Evolutionary conservation across 2,888 invertebrate genomes (phyloP), one percentile per base, ranked within the genome.

Genomic region (Machimus rusticus): DNA sequence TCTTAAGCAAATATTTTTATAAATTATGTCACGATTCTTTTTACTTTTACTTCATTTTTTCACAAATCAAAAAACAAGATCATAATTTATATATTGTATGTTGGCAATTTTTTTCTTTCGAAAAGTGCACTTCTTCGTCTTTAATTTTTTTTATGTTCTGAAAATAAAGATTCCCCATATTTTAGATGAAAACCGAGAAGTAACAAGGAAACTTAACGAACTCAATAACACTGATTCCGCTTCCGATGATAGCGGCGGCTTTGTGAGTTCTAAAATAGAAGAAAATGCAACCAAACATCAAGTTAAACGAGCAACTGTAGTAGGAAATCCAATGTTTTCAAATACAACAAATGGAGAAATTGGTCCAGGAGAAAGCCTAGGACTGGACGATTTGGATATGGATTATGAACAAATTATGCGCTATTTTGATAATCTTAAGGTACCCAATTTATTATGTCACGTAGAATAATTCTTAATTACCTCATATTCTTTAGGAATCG

Each of bases 371-470:
- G 95, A 96, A 90, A 93, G 95, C 89, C 94, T 96, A 88, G 96
- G 95, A 82, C 93, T 97, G 90, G 97, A 97, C 93, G 97, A 97
- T 93, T 94, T 97, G 89, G 97, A 97, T 92, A 97, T 99, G 98
- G 98, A 98, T 93, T 99, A 99, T 93, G 98, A 98, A 93, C 98
- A 98, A 94, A 97, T 99, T 93, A 97, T 98, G 97, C 97, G 98
- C 93, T 98, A 99, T 94, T 99, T 99, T 94, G 98, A 98, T 94
- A 98, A 98, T 94, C 95, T 99, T 92, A 99, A 99, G 95, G 98
- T 98, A 94, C 90, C 43, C 43, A 51, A 79, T 79, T 79, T 39
- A 46, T 79, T 46, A 51, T n/a, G 87, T 86, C 85, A 66, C 82
- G 78, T 39, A 57, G 2, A n/a, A 31, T 46, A 34, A 74, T 28